Evolutionary conservation across 2,888 invertebrate species (phyloP), one percentile per base, ranked within the genome.

Genomic region (Scrobipalpa costella): DNA sequence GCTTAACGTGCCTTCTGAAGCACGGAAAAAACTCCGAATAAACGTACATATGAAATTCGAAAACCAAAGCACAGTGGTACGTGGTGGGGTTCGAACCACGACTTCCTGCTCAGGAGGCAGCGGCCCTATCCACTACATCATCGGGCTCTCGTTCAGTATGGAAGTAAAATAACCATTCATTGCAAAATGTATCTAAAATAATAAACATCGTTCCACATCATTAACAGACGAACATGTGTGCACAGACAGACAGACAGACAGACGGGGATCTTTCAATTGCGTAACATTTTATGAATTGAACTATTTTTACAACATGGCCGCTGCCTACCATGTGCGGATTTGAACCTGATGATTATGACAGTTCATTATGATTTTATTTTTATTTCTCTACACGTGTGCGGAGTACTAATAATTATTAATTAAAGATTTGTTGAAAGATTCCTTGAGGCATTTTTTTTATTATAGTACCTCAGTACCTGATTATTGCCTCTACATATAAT

Each of bases 211-310:
- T 75, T 76, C 67, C 69, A 73, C 67, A 71, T 76, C 75, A 82
- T 80, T 80, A 72, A 71, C 68, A 69, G 67, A 55, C 68, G 64
- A 82, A 83, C 78, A 76, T 81, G 82, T 73, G 67, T 70, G 15
- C 34, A 55, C 33, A 27, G 64, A 75, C 73, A 70, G 71, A 77
- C 83, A 76, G 76, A 75, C 80, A 74, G 75, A 73, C 78, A 71
- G 76, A 73, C 80, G 79, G 73, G 74, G 73, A 74, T 70, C 71
- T 69, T 69, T 71, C 65, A 70, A 49, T 65, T 64, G 64, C 58
- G 62, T 68, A 61, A 61, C 40, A n/a, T 34, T 57, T 57, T 34
- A 27, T 55, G 34, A 55, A 55, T 55, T 55, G 55, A 34, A 55
- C 55, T 55, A 55, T 55, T 55, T 55, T 55, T 55, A 55, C 34